phyloP scores from a whole-genome alignment of 1,140 invertebrate species.

The Semibalanus balanoides region DNA sequence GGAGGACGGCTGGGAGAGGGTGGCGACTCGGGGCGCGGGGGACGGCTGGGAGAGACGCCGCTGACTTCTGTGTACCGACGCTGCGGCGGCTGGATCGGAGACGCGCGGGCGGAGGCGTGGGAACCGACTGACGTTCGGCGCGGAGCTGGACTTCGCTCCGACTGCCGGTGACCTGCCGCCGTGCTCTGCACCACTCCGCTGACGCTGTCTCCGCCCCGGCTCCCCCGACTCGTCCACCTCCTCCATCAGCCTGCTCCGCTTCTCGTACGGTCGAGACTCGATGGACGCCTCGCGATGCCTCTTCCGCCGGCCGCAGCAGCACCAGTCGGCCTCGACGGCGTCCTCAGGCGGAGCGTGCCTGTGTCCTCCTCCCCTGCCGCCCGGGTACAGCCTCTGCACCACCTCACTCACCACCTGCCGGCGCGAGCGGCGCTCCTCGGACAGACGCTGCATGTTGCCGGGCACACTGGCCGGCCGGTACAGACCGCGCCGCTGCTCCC shows the following conservation, averaged over 20 bases:
- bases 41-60: not conserved
- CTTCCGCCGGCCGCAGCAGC: not conserved
- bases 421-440: not conserved
- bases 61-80: not conserved
- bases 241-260: not conserved
- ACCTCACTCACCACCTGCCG: not conserved
- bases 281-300: not conserved
- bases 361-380: not conserved
- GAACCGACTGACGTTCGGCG: not conserved
- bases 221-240: too few relatives aligned
- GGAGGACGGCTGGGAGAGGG: not conserved
- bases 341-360: not conserved
- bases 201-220: too few relatives aligned
- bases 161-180: too few relatives aligned
- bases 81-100: too few relatives aligned
- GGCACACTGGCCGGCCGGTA: not conserved
- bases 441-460: not conserved
- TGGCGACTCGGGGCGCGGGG: too few relatives aligned
- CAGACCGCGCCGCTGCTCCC: not conserved
- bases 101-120: too few relatives aligned
- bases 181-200: too few relatives aligned
- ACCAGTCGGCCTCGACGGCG: not conserved
- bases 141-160: not conserved
- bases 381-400: not conserved
- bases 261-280: not conserved